Conservation (phyloP, 2,797 vertebrate species). For the Tolypeutes matacus region DNA sequence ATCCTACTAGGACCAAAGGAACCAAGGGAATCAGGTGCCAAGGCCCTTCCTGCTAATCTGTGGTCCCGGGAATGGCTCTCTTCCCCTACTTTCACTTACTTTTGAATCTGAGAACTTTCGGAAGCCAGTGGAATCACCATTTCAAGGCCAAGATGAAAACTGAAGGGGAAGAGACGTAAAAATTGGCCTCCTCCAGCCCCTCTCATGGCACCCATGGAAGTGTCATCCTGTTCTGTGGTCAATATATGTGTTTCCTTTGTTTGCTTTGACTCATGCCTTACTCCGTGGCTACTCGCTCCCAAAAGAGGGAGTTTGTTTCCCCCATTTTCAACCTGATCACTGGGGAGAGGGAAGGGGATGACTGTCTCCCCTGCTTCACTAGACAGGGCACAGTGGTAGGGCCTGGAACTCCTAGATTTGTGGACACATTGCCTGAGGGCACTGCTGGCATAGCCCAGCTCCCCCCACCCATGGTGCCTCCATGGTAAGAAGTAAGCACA, state of each 20-base stretch:
- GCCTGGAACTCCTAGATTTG: neutral
- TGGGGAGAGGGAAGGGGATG: conserved; percentile 43
- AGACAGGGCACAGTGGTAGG: neutral
- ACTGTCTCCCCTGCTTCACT: neutral
- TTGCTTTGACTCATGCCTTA: conserved; percentile 84
- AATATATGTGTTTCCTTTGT: conserved; percentile 79
- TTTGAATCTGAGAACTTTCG: conserved; percentile 81
- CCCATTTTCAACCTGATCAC: neutral
- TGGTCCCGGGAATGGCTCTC: conserved; percentile 71
- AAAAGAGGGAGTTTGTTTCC: conserved; percentile 62
- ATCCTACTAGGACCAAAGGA: conserved; percentile 79
- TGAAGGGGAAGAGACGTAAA: conserved; percentile 83
- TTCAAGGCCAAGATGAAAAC: conserved; percentile 84
- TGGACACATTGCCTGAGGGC: neutral
- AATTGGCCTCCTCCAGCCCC: conserved; percentile 82
- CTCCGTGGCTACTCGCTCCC: conserved; percentile 83
- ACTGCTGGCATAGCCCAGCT: neutral
- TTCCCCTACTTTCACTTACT: conserved; percentile 64
- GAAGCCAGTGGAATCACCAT: conserved; percentile 82
- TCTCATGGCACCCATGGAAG: conserved; percentile 83
- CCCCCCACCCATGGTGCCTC: neutral
- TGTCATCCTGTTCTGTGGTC: conserved; percentile 81
- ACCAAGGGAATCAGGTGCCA: conserved; percentile 79
- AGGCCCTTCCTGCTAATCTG: conserved; percentile 65
- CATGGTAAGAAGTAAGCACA: too few species aligned